Conservation (phyloP, 2,888 invertebrate genomes). For the Amblyteles armatorius region DNA sequence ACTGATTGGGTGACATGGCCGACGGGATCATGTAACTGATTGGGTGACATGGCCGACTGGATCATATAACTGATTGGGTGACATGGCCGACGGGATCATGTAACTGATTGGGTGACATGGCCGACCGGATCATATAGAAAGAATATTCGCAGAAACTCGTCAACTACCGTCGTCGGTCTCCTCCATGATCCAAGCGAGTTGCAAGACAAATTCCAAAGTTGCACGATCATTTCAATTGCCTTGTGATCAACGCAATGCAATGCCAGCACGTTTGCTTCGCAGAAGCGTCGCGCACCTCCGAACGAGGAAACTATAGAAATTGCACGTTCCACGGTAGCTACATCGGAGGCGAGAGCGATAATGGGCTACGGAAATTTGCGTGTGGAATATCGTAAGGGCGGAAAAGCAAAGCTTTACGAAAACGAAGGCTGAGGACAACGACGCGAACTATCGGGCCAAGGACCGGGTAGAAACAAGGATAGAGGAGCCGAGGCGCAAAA, state of each 20-base stretch:
- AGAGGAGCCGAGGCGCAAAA: constrained; percentile 41
- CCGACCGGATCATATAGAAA: too few species aligned
- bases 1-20: too few species aligned
- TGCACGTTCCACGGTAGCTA: neutral
- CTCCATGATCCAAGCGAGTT: neutral
- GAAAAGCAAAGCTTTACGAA: constrained; percentile 26
- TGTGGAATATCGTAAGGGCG: constrained; percentile 32
- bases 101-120: too few species aligned
- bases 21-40: too few species aligned
- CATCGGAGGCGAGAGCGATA: constrained; percentile 32
- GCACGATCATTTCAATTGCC: neutral
- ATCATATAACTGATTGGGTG: too few species aligned
- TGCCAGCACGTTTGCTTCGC: neutral
- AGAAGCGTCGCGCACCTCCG: neutral
- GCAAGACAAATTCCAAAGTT: neutral
- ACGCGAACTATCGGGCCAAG: neutral
- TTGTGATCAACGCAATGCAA: neutral
- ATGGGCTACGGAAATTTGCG: constrained; percentile 50
- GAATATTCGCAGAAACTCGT: neutral
- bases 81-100: too few species aligned
- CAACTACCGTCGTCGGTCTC: neutral
- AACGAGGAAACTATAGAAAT: neutral
- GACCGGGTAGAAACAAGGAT: neutral
- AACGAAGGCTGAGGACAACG: neutral
- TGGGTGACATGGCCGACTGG: too few species aligned